These are phyloP conservation scores for Anthonomus grandis DNA, from an alignment of 1,140 invertebrate genomes.

Conservation along the genomic window DNA sequence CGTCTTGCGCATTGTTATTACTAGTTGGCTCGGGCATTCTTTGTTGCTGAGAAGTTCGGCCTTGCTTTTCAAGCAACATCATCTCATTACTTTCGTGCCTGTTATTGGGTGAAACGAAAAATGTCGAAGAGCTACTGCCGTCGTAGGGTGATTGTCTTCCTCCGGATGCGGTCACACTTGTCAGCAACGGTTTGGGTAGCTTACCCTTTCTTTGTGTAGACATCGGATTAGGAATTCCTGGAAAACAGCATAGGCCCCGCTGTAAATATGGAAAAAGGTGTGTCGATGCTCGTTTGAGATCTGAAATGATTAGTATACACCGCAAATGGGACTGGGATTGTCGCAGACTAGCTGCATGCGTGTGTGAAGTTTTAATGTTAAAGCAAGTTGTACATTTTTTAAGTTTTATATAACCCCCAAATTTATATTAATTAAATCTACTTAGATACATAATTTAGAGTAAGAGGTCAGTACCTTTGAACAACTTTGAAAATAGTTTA, in stretches of 20 bases:
- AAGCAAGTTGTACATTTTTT: too few species aligned
- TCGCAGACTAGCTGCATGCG: too few species aligned
- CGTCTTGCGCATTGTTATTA: slow-evolving; percentile 29
- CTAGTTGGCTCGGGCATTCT: slow-evolving; percentile 55
- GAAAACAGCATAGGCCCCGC: slow-evolving; percentile 83
- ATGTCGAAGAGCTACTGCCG: slow-evolving; percentile 41
- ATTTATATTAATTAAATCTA: too few species aligned
- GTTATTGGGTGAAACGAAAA: slow-evolving; percentile 46
- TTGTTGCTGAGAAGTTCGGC: slow-evolving; percentile 69
- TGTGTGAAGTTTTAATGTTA: too few species aligned
- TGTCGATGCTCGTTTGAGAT: slow-evolving; percentile 53
- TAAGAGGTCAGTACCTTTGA: too few species aligned
- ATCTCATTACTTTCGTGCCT: slow-evolving; percentile 63
- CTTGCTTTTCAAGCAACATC: slow-evolving; percentile 71
- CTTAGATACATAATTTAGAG: too few species aligned
- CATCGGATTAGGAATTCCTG: slow-evolving; percentile 80
- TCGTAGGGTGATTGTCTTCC: slow-evolving; percentile 55
- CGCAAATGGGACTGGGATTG: slow-evolving; percentile 27
- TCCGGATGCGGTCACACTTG: slow-evolving; percentile 60
- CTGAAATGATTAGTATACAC: slow-evolving; percentile 47
- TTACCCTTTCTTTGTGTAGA: slow-evolving; percentile 77
- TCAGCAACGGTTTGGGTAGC: slow-evolving; percentile 76
- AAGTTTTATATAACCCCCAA: too few species aligned
- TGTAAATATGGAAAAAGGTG: slow-evolving; percentile 61
- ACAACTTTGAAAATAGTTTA: too few species aligned